Evolutionary conservation across 1,140 invertebrate genomes (phyloP), one percentile per base, ranked within the genome.

Genomic region (Drosophila oshimai): DNA sequence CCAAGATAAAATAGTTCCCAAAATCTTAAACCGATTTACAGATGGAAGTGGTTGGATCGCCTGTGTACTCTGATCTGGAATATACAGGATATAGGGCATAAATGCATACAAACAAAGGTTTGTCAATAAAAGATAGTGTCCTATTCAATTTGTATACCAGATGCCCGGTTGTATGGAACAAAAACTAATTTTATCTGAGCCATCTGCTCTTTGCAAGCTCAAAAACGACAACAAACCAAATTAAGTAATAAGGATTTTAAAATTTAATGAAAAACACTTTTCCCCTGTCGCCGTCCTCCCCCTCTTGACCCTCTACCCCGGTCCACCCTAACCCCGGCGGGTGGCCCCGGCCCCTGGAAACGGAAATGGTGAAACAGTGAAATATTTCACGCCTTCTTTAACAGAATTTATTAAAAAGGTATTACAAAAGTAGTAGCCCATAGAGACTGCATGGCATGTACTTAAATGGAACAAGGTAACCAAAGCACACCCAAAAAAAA

Each of bases 361-460:
- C 76, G 81, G 81, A 87, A 86, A 87, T 70, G 68, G 62, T 81
- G 68, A 51, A 81, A 74, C 76, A 81, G 76, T 54, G 57, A 87
- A 81, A 76, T 50, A 47, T 86, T 86, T 86, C 80, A 86, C 80
- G 80, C 80, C 80, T 86, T 87, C 80, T 81, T 86, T 74, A 87
- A 87, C 80, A 86, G 45, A 74, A 62, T 86, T 87, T 87, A 86
- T 87, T 81, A 86, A 87, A 86, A 86, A 79, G 61, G 58, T 75
- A 80, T 67, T 71, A 65, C 39, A 84, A 57, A 72, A 47, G 55
- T 72, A 72, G 69, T 72, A 64, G 61, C 41, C 33, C 46, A 49
- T 60, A 44, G 53, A 37, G 24, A 22, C 9, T 39, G 24, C 17
- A 34, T 22, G 24, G 46, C 42, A 24, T 28, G 33, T 49, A 53